These are phyloP conservation scores for Zosterops lateralis DNA, from an alignment of 2,113 vertebrate species.

Conservation along the genomic window DNA sequence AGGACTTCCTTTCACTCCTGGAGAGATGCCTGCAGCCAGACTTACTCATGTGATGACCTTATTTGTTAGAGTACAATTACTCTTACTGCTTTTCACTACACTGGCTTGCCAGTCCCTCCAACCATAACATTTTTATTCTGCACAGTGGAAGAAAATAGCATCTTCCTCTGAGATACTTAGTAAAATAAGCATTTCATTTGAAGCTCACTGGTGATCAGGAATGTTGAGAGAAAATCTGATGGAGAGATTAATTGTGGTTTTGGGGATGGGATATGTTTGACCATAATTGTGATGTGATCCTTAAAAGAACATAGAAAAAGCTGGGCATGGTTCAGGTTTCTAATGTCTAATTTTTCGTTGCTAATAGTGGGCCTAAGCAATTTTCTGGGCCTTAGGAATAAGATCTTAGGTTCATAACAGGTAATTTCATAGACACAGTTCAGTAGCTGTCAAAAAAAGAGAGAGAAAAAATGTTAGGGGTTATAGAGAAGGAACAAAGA, in stretches of 20 bases:
- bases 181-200: neutral
- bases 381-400: neutral
- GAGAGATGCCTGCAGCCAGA: neutral
- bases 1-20: neutral
- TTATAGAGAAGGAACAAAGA: neutral
- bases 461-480: too few relatives aligned
- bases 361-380: neutral
- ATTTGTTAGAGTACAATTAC: neutral
- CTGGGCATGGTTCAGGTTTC: neutral
- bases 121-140: neutral
- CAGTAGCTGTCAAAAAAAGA: neutral
- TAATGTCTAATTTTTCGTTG: neutral
- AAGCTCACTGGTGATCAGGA: neutral
- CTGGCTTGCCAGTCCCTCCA: neutral
- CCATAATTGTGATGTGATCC: neutral
- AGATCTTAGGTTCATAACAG: neutral
- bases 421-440: neutral
- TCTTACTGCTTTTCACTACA: neutral
- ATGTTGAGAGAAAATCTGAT: neutral
- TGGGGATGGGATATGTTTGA: neutral
- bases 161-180: neutral
- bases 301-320: neutral
- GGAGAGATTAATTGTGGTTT: neutral
- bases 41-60: neutral
- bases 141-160: neutral